A percentile compares a stretch with the other conserved stretches of the same genome.
phyloP scores from a whole-genome alignment of 2,113 vertebrate species.

The Pterocles orientalis region DNA sequence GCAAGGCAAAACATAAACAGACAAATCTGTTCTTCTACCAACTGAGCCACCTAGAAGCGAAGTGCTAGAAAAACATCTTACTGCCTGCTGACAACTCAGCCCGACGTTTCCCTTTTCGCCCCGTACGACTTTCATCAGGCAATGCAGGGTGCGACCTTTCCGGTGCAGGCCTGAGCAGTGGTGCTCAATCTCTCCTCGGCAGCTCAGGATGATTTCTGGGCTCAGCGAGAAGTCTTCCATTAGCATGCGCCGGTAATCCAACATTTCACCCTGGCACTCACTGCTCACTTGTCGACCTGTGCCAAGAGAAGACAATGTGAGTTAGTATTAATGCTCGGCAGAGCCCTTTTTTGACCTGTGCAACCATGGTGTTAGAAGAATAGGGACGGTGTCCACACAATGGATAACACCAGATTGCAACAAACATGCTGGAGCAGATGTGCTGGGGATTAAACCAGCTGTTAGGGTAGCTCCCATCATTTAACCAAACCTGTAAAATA shows the following conservation, averaged over 20 bases:
- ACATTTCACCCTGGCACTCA: slow-evolving; percentile 96
- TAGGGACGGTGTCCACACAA: rapidly evolving
- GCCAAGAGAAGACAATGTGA: background rate
- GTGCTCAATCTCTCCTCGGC: slow-evolving; percentile 90
- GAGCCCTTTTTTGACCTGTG: background rate
- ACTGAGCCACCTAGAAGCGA: background rate
- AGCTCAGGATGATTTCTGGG: slow-evolving; percentile 95
- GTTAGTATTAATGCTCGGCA: background rate
- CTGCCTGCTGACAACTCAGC: slow-evolving; percentile 88
- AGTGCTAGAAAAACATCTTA: slow-evolving; percentile 59
- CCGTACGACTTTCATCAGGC: slow-evolving; percentile 91
- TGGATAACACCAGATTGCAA: background rate
- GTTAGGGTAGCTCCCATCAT: background rate
- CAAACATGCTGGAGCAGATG: rapidly evolving
- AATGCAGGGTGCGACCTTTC: slow-evolving; percentile 94
- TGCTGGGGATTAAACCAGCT: background rate
- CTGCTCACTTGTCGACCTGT: slow-evolving; percentile 91
- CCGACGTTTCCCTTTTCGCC: slow-evolving; percentile 86
- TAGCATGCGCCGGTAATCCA: slow-evolving; percentile 96
- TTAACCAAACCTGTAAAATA: background rate
- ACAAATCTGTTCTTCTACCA: background rate
- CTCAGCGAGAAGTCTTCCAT: slow-evolving; percentile 98
- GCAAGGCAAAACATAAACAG: rapidly evolving
- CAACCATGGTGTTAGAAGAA: rapidly evolving
- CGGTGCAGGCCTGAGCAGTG: slow-evolving; percentile 95